Percentiles rank a stretch among this genome's conserved stretches.
Evolutionary conservation across 2,797 vertebrate genomes (phyloP).

Genomic region (Petrocephalus schoutedeni): DNA sequence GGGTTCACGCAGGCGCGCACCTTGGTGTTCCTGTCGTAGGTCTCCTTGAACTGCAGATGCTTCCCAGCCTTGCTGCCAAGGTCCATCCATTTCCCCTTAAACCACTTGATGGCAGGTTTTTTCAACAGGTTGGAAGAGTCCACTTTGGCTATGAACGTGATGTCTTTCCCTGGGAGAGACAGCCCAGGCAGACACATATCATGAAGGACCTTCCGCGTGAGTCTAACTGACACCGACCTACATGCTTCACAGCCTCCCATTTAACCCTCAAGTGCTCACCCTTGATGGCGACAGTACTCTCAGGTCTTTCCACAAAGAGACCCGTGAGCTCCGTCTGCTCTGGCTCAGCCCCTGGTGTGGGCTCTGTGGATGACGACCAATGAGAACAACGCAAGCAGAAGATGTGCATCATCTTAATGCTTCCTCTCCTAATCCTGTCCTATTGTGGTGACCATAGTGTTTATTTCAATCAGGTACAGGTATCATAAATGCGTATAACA

Average conservation of each 20-base stretch:
- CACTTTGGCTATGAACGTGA: constrained; percentile 65
- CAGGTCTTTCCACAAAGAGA: constrained; percentile 58
- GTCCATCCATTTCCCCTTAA: constrained; percentile 93
- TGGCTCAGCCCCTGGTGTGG: constrained; percentile 47
- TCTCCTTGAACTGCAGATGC: constrained; percentile 76
- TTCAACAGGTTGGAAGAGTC: constrained; percentile 60
- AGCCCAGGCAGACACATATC: constrained; percentile 17
- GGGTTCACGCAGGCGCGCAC: constrained; percentile 43
- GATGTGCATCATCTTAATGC: not conserved
- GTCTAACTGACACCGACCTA: not conserved
- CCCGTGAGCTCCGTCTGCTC: constrained; percentile 50
- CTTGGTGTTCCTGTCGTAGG: constrained; percentile 75
- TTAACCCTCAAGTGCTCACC: constrained; percentile 44
- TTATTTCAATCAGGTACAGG: not conserved
- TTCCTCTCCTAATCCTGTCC: not conserved
- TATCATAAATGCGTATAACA: not conserved
- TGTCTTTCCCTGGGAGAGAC: constrained; percentile 56
- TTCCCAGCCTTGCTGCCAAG: constrained; percentile 77
- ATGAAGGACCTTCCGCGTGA: not conserved
- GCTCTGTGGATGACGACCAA: constrained; percentile 40
- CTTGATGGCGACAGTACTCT: constrained; percentile 55
- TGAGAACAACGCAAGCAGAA: not conserved
- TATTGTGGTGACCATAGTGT: not conserved
- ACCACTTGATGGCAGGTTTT: constrained; percentile 77
- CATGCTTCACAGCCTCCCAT: not conserved